phyloP scores from a whole-genome alignment of 2,113 vertebrate species.

The Sorex araneus region DNA sequence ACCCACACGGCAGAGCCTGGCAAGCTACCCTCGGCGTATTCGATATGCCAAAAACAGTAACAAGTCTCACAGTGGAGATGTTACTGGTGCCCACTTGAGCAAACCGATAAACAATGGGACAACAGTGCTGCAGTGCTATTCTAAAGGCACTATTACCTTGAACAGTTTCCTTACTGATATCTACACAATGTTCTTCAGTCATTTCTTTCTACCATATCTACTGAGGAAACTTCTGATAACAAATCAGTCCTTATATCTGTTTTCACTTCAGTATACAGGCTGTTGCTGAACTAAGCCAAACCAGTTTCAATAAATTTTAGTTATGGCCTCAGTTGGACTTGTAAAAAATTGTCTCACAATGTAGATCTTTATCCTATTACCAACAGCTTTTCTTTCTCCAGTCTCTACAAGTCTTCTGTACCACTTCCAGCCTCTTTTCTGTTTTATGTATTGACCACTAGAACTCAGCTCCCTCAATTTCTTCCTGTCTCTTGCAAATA shows the following conservation, averaged over 20 bases:
- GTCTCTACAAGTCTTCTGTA: neutral
- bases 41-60: no score
- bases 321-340: neutral
- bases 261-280: neutral
- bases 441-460: neutral
- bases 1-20: no score
- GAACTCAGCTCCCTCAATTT: slow-evolving; percentile 14
- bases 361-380: slow-evolving; percentile 8
- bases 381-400: neutral
- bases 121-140: no score
- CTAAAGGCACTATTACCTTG: neutral
- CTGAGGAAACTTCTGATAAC: neutral
- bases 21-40: no score
- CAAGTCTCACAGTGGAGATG: no score
- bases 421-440: neutral
- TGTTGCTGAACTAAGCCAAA: slow-evolving; percentile 6
- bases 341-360: neutral
- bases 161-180: slow-evolving; percentile 21
- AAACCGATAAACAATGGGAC: no score
- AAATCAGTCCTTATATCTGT: neutral
- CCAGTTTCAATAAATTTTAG: neutral
- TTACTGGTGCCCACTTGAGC: no score
- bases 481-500: neutral
- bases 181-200: neutral
- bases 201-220: neutral